Base-by-base conservation (phyloP, 2,888 invertebrate species). In the Amphipoea lucens region DNA sequence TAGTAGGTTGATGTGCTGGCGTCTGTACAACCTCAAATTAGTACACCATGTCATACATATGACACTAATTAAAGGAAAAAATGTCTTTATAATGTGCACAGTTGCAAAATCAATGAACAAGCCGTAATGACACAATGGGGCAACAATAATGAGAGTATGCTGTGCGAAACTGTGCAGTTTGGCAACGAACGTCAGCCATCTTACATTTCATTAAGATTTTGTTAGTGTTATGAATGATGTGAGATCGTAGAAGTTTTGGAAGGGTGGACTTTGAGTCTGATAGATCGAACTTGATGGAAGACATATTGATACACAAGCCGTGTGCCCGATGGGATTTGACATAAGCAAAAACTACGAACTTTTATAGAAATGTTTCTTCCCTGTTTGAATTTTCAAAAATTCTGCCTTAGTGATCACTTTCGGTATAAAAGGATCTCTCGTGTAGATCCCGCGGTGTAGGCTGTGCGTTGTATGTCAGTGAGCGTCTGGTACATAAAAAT, bases 91-190 rank as follows among this genome's bases (percentile, higher is more conserved):
- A 85, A 88, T 88, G 89, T 84, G 84, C 88, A 80, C 76, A 76
- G 86, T 88, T 89, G 81, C 84, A 82, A 90, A 91, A 91, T 89
- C 89, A 91, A 91, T 92, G 90, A 90, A 88, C 89, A 92, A 92
- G 91, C 90, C 86, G 76, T 86, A 85, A 84, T 92, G 91, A 91
- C 90, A 92, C 93, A 93, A 93, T 90, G 81, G 73, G 88, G 86
- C 88, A 91, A 92, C 92, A 93, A 93, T 92, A 91, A 93, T 94
- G 94, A 92, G 93, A 94, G 89, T 90, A 86, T 85, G 84, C 87
- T 87, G 90, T 90, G 87, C 89, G 92, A 91, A 90, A 89, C 78
- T 71, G 45, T 23, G 78, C 78, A 74, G 88, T 92, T 91, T 91
- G 87, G 91, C 84, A 92, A 92, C 87, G 83, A 77, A 71, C 86